A percentile compares a stretch with the other conserved stretches of the same genome.
phyloP scores from a whole-genome alignment of 2,797 vertebrate species.

The Adrianichthys oophorus region DNA sequence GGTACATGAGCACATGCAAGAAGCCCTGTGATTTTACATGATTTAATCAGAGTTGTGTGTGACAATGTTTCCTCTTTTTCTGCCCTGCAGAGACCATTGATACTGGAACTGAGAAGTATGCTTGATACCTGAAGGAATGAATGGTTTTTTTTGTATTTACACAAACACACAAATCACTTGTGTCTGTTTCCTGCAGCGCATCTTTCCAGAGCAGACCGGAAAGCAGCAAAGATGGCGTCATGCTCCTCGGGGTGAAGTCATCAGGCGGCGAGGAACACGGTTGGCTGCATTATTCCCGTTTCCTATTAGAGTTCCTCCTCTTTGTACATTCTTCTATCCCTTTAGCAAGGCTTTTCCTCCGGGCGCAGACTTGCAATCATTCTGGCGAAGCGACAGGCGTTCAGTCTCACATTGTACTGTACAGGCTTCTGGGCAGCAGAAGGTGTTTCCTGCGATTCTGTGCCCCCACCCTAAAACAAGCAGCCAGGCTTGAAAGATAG shows the following conservation, averaged over 20 bases:
- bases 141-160: neutral
- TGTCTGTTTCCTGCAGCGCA: constrained; percentile 54
- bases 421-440: constrained; percentile 49
- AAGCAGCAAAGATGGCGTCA: constrained; percentile 90
- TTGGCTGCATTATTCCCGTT: constrained; percentile 68
- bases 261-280: constrained; percentile 83
- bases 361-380: constrained; percentile 40
- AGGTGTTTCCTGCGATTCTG: constrained; percentile 83
- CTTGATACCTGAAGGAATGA: neutral
- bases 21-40: neutral
- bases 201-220: constrained; percentile 83
- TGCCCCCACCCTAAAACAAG: constrained; percentile 57
- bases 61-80: neutral
- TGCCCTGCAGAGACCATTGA: constrained; percentile 63
- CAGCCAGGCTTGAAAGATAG: constrained; percentile 73
- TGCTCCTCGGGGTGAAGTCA: constrained; percentile 92
- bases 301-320: constrained; percentile 38
- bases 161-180: neutral
- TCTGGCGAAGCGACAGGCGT: constrained; percentile 67
- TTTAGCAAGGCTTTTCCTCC: constrained; percentile 41
- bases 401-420: constrained; percentile 78
- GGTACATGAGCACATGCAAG: constrained; percentile 36
- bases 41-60: neutral
- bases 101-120: constrained; percentile 75
- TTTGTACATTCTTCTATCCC: constrained; percentile 35